Evolutionary conservation across 2,888 invertebrate species (phyloP), one percentile per base, ranked within the genome.

Genomic region (Gymnosoma rotundatum): DNA sequence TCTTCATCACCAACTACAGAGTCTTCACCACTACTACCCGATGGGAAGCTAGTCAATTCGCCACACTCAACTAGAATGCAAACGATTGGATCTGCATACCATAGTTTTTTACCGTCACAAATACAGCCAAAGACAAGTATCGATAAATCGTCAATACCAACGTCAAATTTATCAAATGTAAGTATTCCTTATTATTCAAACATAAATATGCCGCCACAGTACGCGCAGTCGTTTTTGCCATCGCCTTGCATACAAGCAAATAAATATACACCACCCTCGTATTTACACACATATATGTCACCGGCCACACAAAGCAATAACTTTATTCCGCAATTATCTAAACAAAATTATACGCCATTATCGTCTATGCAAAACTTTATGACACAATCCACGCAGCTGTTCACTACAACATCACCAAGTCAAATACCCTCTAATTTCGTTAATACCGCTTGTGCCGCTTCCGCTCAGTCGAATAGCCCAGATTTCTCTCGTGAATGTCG

Each of bases 101-200:
- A 36, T 16, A 12, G 36, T 16, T 18, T 36, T 5, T 12, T 4
- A 60, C 14, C 60, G 16, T 60, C n/a, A 38, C 36, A 60, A 60
- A n/a, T n/a, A n/a, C n/a, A n/a, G n/a, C 60, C 16, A 36, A 60
- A n/a, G 60, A 32, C 36, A 60, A 36, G 36, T 60, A 60, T 36
- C 7, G 36, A 36, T 36, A 32, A 2, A 16, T 14, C n/a, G 32
- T 36, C n/a, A 36, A 25, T 32, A 32, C 32, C 60, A n/a, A 18
- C 16, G 16, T 60, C 36, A 14, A 36, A 36, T 32, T 7, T 25
- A n/a, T 25, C 60, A n/a, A 60, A 60, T n/a, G 14, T 4, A 16
- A 2, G 36, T n/a, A n/a, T 60, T 36, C 36, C 60, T n/a, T 16
- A 16, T 16, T 60, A n/a, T 36, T 32, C 60, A 5, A 12, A 32